Conservation (phyloP, 2,888 invertebrate genomes). For the Microdon myrmicae region DNA sequence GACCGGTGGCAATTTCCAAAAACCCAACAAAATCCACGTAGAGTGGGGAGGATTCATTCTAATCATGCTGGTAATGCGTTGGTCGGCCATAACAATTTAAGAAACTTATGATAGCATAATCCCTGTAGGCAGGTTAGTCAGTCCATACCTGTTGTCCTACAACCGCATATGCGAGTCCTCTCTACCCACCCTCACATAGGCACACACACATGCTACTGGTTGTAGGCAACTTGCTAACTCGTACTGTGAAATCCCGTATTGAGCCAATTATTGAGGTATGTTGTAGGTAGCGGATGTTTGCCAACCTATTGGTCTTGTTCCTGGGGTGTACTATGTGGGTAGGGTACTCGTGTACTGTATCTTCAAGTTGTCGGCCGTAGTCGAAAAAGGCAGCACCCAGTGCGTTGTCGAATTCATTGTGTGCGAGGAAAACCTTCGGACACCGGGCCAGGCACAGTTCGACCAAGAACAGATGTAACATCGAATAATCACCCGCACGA, state of each 20-base stretch:
- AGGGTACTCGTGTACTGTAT: conserved; percentile 13
- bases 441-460: not conserved
- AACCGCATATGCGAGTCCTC: conserved; percentile 28
- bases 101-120: conserved; percentile 47
- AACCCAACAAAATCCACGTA: too few species aligned
- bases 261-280: conserved; percentile 36
- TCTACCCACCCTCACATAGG: conserved; percentile 29
- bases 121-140: conserved; percentile 35
- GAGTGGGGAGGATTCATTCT: too few species aligned
- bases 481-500: conserved; percentile 28
- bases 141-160: not conserved
- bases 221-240: not conserved
- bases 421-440: too few species aligned
- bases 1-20: too few species aligned
- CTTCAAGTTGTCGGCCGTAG: not conserved
- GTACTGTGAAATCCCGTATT: conserved; percentile 34
- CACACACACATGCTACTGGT: conserved; percentile 1
- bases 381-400: not conserved
- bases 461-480: conserved; percentile 33
- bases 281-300: conserved; percentile 38
- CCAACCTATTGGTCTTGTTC: conserved; percentile 37
- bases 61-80: too few species aligned
- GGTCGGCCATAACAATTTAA: conserved; percentile 49
- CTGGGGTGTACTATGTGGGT: conserved; percentile 46
- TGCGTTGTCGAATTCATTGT: not conserved